Evolutionary conservation across 1,140 invertebrate species (phyloP), one percentile per base, ranked within the genome.

Genomic region (Nephila pilipes): DNA sequence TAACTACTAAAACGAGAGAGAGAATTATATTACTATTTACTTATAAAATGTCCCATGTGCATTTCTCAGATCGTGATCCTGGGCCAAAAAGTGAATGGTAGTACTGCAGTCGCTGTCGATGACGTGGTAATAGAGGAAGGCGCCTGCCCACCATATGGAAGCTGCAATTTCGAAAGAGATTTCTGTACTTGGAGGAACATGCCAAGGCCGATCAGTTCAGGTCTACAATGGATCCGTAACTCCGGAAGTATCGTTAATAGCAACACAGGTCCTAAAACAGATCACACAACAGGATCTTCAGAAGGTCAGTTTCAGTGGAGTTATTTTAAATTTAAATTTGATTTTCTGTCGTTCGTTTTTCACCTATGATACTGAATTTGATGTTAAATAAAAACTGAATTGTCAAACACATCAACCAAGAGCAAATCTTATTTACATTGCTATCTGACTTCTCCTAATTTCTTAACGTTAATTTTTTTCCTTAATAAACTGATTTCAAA

Each of bases 151-250:
- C 65, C 81, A 14, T 55, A 46, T 29, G 93, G 93, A 1, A 92
- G 85, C 32, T 94, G 93, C 18, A 91, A 79, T n/a, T 94, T 94
- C 32, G 93, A 94, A 69, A 54, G 54, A 22, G 93, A 94, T 54
- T 90, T 94, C n/a, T 94, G 93, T 57, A 94, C 93, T 5, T 94
- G 93, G 93, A 75, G 58, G 20, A 94, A 89, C 60, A 22, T 93
- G n/a, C 55, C 46, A 12, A 55, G 16, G 14, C 90, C 93, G 16
- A 65, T 69, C 55, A 94, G 90, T 55, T 25, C 89, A 20, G 91
- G 90, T 8, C 32, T 83, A 10, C 20, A 46, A 12, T 94, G 93
- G 93, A 57, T 92, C 16, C n/a, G 93, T 57, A 87, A 92, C 36
- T 94, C 93, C 8, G 93, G 93, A 1, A 63, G 29, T 0, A 90